Conservation (phyloP, 2,888 invertebrate genomes). For the Stramonita haemastoma region DNA sequence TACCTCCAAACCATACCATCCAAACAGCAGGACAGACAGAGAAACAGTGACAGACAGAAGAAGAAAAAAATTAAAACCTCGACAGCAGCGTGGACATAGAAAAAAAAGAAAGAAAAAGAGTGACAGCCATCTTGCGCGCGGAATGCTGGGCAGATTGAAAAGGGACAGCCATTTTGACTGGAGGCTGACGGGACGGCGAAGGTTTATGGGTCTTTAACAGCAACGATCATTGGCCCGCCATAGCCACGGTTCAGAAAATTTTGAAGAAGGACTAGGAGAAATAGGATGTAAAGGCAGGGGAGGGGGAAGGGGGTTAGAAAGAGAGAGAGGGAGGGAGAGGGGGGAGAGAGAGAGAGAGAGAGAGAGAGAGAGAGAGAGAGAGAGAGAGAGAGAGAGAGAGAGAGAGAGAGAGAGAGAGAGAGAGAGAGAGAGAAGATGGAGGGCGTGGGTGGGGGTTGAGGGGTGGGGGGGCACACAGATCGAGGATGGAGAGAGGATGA, state of each 20-base stretch:
- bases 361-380: not conserved
- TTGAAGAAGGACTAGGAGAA: not conserved
- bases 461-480: too few species aligned
- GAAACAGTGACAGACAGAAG: too few species aligned
- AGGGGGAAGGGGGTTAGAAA: not conserved
- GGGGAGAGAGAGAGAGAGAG: not conserved
- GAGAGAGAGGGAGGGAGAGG: not conserved
- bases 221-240: not conserved
- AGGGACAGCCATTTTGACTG: conserved; percentile 17
- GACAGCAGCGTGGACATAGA: too few species aligned
- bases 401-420: not conserved
- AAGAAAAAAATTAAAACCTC: too few species aligned
- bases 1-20: too few species aligned
- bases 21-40: too few species aligned
- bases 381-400: too few species aligned
- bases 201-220: conserved; percentile 14
- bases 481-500: not conserved
- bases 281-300: not conserved
- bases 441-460: too few species aligned
- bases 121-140: not conserved
- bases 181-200: conserved; percentile 8
- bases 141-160: conserved; percentile 1
- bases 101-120: too few species aligned
- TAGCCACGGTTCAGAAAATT: not conserved
- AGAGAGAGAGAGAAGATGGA: not conserved